phyloP scores from a whole-genome alignment of 2,888 invertebrate species.

The Xanthorhoe spadicearia region DNA sequence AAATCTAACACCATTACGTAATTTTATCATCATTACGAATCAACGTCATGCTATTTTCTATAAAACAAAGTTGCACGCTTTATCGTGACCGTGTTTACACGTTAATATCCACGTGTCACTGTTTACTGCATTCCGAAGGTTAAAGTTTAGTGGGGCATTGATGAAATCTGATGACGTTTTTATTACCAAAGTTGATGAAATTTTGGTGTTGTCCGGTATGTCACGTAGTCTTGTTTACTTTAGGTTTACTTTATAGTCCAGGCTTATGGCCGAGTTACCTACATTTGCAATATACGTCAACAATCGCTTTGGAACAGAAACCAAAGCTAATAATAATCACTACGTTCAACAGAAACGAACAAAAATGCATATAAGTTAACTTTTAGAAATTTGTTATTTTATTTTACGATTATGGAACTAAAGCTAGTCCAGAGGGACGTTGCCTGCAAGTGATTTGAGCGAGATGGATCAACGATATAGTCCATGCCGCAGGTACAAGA shows the following conservation, averaged over 20 bases:
- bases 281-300: no score
- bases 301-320: no score
- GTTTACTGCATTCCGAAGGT: slow-evolving; percentile 36
- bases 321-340: no score
- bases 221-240: slow-evolving; percentile 39
- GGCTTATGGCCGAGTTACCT: no score
- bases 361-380: no score
- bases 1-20: slow-evolving; percentile 17
- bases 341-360: no score
- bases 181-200: neutral
- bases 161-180: slow-evolving; percentile 23
- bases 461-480: no score
- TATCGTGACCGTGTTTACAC: slow-evolving; percentile 27
- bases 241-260: slow-evolving; percentile 28
- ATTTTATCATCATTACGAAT: slow-evolving; percentile 6
- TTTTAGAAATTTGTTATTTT: no score
- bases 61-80: slow-evolving; percentile 8
- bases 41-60: slow-evolving; percentile 11
- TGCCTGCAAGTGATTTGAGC: slow-evolving; percentile 23
- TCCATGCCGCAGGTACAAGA: no score
- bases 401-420: no score
- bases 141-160: slow-evolving; percentile 34
- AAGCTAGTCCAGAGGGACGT: neutral
- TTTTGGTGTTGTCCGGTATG: slow-evolving; percentile 19
- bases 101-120: slow-evolving; percentile 33